phyloP scores from a whole-genome alignment of 2,113 vertebrate genomes.

The Emberiza fucata region DNA sequence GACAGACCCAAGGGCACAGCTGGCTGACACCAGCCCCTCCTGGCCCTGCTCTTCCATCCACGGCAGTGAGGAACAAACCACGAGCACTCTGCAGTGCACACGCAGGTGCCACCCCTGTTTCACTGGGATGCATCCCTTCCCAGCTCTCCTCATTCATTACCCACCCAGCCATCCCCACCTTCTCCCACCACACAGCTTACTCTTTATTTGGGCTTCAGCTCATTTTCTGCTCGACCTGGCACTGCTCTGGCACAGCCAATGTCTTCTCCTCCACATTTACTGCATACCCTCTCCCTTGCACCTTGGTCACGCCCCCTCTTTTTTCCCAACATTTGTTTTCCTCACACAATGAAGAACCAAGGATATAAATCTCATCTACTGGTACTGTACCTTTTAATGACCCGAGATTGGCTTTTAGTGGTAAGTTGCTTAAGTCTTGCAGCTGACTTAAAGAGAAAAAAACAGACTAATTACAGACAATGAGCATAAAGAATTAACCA shows the following conservation, averaged over 20 bases:
- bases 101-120: rapidly evolving
- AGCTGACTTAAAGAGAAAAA: conserved; percentile 69
- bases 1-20: not conserved
- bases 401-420: not conserved
- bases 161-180: not conserved
- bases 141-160: not conserved
- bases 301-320: no score
- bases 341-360: not conserved
- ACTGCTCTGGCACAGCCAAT: not conserved
- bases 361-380: not conserved
- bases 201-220: not conserved
- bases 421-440: conserved; percentile 62
- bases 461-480: not conserved
- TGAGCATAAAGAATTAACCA: not conserved
- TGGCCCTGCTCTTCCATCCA: not conserved
- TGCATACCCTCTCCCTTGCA: not conserved
- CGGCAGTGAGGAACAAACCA: rapidly evolving
- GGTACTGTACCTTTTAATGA: conserved; percentile 70
- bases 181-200: not conserved
- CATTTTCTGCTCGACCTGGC: not conserved
- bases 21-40: not conserved
- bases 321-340: not conserved
- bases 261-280: not conserved
- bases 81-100: rapidly evolving
- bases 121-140: not conserved